Evolutionary conservation across 2,888 invertebrate species (phyloP), one percentile per base, ranked within the genome.

Genomic region (Tricholauxania praeusta): DNA sequence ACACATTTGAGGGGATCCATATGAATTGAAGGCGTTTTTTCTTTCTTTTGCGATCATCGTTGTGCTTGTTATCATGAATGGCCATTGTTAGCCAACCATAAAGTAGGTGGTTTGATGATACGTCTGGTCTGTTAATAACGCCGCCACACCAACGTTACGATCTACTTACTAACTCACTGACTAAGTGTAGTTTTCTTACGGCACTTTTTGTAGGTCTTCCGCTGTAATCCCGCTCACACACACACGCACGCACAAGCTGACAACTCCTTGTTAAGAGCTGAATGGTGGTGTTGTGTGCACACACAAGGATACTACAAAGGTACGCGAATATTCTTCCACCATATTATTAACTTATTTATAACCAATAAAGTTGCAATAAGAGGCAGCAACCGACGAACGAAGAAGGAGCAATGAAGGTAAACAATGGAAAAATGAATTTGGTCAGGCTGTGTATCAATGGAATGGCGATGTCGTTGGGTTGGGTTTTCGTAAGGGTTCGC

Each of bases 71-170:
- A 47, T 60, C 70, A 70, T 70, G 62, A 70, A 70, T 70, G 70
- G 63, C 70, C 63, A 59, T 69, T 69, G 60, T 69, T 69, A 69
- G 60, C 72, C 75, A 62, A 69, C 76, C 78, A 76, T 80, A 81
- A 82, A 83, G 85, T 81, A 83, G 85, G 85, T 82, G 84, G 84
- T 80, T 84, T 85, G 84, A 85, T 84, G 84, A 83, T 84, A 82
- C 80, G 80, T 82, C 81, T 80, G 77, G 82, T 75, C 66, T 28
- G 12, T 15, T 19, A 12, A 22, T 64, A 49, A n/a, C 51, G 64
- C 22, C 48, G 63, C 17, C 39, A n/a, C 63, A 12, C 12, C 47
- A 63, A 48, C 49, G 39, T 10, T 5, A 51, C 51, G 64, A 7
- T 64, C 49, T 17, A 51, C 48, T 49, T 49, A 51, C 48, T 17